Conservation (phyloP, 2,797 vertebrate species). For the Brachymystax lenok region DNA sequence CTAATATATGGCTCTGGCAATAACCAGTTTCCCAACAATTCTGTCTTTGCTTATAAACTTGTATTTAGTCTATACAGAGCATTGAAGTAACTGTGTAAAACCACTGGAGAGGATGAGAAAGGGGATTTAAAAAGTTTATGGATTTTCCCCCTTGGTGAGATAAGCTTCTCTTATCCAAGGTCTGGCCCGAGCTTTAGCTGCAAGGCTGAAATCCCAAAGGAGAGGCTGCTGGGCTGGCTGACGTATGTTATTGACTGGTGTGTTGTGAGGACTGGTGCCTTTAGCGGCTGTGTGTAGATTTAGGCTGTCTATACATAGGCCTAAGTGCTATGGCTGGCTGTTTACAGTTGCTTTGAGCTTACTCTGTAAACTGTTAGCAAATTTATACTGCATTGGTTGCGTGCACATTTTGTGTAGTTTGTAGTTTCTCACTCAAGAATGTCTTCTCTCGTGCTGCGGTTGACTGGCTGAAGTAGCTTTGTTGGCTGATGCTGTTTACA, state of each 20-base stretch:
- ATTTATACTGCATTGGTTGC: neutral
- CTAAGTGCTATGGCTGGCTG: neutral
- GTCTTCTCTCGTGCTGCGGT: neutral
- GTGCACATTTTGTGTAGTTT: conserved; percentile 26
- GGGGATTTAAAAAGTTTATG: neutral
- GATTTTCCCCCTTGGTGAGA: conserved; percentile 6
- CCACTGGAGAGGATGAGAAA: neutral
- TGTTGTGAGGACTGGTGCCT: conserved; percentile 24
- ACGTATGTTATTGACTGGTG: conserved; percentile 20
- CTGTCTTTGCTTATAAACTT: neutral
- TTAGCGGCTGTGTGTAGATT: conserved; percentile 11
- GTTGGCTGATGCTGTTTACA: neutral
- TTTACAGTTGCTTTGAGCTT: conserved; percentile 3
- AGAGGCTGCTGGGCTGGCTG: conserved; percentile 5
- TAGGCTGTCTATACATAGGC: neutral
- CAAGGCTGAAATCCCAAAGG: neutral
- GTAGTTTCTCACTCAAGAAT: conserved; percentile 1
- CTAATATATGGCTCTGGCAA: neutral
- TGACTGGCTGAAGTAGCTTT: conserved; percentile 5
- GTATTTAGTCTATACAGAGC: neutral
- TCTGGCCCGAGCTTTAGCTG: conserved; percentile 28
- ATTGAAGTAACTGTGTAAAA: neutral
- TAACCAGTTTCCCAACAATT: neutral
- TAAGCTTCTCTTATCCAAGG: conserved; percentile 19
- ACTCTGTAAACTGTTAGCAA: neutral